These are phyloP conservation scores for Synergus gifuensis DNA, from an alignment of 2,888 invertebrate species.

Conservation along the genomic window DNA sequence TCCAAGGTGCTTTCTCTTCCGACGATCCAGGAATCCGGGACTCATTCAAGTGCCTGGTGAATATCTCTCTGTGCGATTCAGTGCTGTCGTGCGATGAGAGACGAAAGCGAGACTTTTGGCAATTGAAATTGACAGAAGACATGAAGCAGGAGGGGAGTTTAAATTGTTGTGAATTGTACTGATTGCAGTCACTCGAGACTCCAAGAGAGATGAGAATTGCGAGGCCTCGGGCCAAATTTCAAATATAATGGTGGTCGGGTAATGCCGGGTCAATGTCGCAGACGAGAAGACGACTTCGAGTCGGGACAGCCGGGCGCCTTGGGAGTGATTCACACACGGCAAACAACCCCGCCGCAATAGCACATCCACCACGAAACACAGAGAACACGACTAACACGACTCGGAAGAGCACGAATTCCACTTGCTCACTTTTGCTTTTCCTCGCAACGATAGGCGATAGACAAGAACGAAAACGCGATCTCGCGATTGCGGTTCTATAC, in stretches of 20 bases:
- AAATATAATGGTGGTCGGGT: not conserved
- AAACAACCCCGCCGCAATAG: not conserved
- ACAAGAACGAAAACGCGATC: not conserved
- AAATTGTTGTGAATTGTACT: not conserved
- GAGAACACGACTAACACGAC: not conserved
- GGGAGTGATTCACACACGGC: constrained; percentile 23
- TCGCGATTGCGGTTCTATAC: not conserved
- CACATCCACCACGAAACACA: not conserved
- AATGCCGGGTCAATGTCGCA: constrained; percentile 33
- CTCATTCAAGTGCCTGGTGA: constrained; percentile 29
- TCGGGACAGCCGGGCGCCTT: constrained; percentile 35
- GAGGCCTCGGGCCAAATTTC: constrained; percentile 3
- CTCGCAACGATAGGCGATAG: not conserved
- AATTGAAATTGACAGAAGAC: constrained; percentile 41
- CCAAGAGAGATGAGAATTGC: not conserved
- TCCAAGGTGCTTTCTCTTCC: constrained; percentile 1
- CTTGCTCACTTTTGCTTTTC: constrained; percentile 11
- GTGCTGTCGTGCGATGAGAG: not conserved
- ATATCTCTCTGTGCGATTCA: not conserved
- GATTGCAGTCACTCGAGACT: not conserved
- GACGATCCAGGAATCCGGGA: not conserved
- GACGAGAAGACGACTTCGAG: not conserved
- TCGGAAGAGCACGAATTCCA: constrained; percentile 7
- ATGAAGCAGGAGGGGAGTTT: constrained; percentile 18
- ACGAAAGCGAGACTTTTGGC: constrained; percentile 30